phyloP scores from a whole-genome alignment of 2,888 invertebrate species.

The Rhagonycha fulva region DNA sequence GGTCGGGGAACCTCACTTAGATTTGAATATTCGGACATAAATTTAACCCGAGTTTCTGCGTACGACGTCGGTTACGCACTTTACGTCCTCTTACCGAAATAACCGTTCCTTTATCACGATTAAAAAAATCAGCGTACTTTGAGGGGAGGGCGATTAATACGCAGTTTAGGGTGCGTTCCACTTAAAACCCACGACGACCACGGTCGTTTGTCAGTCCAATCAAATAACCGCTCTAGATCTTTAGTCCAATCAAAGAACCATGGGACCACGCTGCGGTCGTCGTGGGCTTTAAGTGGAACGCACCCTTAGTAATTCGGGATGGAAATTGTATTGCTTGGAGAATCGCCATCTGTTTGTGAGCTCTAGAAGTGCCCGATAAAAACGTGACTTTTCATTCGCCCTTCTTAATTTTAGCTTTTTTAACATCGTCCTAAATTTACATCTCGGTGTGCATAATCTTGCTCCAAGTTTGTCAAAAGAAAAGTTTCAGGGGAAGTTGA shows the following conservation, averaged over 20 bases:
- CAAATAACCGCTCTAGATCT: too few species aligned
- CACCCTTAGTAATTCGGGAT: too few species aligned
- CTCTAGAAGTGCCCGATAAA: background rate
- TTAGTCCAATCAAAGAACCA: too few species aligned
- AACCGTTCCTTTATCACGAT: background rate
- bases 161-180: too few species aligned
- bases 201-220: too few species aligned
- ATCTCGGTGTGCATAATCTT: background rate
- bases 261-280: too few species aligned
- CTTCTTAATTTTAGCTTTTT: background rate
- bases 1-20: background rate
- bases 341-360: background rate
- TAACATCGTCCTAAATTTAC: background rate
- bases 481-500: background rate
- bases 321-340: background rate
- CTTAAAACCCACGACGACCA: too few species aligned
- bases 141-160: background rate
- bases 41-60: background rate
- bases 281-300: too few species aligned
- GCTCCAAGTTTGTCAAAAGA: background rate
- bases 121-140: background rate
- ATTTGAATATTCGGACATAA: background rate
- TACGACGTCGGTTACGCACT: background rate
- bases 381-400: background rate
- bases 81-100: background rate